phyloP scores from a whole-genome alignment of 1,140 invertebrate genomes.

The Trichomalopsis sarcophagae region DNA sequence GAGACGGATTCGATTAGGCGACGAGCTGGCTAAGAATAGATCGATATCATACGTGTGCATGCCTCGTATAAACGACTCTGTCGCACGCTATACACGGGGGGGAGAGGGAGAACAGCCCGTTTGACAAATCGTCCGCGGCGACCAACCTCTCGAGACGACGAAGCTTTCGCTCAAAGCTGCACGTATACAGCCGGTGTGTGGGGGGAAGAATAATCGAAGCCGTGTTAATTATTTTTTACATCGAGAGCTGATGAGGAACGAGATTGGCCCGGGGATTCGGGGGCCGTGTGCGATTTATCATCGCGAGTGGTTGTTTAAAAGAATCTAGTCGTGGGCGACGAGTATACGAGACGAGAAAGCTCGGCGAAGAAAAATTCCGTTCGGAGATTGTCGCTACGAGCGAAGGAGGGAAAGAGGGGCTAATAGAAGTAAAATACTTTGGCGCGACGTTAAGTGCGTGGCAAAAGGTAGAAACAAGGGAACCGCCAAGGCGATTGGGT shows the following conservation, averaged over 20 bases:
- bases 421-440: constrained; percentile 52
- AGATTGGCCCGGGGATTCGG: background rate
- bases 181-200: background rate
- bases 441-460: constrained; percentile 34
- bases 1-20: constrained; percentile 32
- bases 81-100: constrained; percentile 16
- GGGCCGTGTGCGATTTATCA: background rate
- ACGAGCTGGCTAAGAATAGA: constrained; percentile 6
- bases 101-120: background rate
- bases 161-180: background rate
- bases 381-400: background rate
- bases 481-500: constrained; percentile 61
- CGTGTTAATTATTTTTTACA: constrained; percentile 49
- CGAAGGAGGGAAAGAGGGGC: background rate
- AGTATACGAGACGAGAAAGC: background rate
- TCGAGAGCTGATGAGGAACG: constrained; percentile 31
- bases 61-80: constrained; percentile 46
- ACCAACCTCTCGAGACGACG: constrained; percentile 31
- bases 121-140: constrained; percentile 51
- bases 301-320: background rate
- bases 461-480: constrained; percentile 56
- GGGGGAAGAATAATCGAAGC: constrained; percentile 32
- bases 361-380: background rate
- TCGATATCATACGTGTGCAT: constrained; percentile 32
- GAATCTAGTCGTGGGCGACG: background rate